Evolutionary conservation across 1,140 invertebrate genomes (phyloP).

Genomic region (Drosophila simulans): DNA sequence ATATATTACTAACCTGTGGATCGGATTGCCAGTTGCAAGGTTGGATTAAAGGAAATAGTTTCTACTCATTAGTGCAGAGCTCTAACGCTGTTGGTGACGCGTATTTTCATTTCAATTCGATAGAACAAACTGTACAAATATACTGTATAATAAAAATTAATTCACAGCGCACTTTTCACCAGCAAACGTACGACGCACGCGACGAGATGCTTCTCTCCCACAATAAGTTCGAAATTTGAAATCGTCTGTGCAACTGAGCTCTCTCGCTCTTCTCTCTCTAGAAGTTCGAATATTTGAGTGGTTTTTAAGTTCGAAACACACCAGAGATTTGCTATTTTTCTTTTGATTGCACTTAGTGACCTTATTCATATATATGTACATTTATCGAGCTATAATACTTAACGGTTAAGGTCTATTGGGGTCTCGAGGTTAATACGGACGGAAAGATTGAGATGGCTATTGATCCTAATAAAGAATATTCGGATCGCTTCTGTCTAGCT

Average conservation of each 20-base stretch:
- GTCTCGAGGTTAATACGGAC: too few species aligned
- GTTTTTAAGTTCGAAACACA: neutral
- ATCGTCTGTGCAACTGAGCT: constrained; percentile 5
- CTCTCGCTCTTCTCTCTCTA: too few species aligned
- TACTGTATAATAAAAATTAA: neutral
- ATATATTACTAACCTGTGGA: neutral
- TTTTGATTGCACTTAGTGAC: too few species aligned
- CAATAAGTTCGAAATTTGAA: constrained; percentile 56
- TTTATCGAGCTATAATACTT: too few species aligned
- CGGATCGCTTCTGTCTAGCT: too few species aligned
- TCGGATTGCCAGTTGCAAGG: neutral
- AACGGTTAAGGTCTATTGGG: too few species aligned
- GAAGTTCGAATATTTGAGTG: constrained; percentile 10
- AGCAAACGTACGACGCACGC: constrained; percentile 45
- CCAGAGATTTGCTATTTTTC: too few species aligned
- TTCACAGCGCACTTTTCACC: constrained; percentile 77
- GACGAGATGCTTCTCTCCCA: constrained; percentile 26
- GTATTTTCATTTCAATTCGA: too few species aligned
- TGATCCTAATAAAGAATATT: too few species aligned
- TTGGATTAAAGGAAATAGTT: neutral
- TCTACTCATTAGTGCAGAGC: neutral
- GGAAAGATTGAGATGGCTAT: too few species aligned
- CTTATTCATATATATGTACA: too few species aligned
- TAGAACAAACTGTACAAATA: neutral
- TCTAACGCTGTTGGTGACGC: neutral